Evolutionary conservation across 2,797 vertebrate species (phyloP), one percentile per base, ranked within the genome.

Genomic region (Gambelia wislizenii): DNA sequence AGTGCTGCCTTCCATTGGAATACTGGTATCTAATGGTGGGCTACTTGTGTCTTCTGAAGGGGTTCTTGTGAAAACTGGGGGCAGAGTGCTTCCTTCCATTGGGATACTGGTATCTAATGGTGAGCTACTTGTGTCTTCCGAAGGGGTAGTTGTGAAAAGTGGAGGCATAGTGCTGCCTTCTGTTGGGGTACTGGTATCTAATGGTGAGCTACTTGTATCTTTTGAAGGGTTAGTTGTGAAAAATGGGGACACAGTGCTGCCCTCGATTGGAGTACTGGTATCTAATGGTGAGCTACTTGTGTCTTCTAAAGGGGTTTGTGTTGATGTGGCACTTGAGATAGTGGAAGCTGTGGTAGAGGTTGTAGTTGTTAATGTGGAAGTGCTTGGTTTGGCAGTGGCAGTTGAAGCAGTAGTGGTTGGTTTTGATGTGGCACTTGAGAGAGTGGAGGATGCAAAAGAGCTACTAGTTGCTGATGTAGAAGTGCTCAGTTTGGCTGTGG

Each of bases 61-160:
- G 13, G 36, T 8, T 39, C 0, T 2, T 27, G 10, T 27, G 7
- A 16, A 44, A 42, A 4, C 0, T 61, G 22, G 2, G 2, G 0
- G 4, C 0, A 1, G 14, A 6, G 22, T 42, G 56, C 8, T 7
- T 4, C 2, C 39, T 2, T 22, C n/a, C 18, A 4, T 16, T 5
- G 79, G 6, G 1, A 25, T 27, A 8, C 81, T 20, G 7, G 2
- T n/a, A 2, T 22, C n/a, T 3, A 20, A 9, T 54, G 56, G n/a
- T 27, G 27, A 61, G 6, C 30, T 70, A 36, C 33, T 44, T 75
- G 18, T 1, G 7, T 42, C 16, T 75, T 10, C 20, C 27, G 39
- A 25, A 22, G 6, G 22, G 2, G 33, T n/a, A 14, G 30, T 4
- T 70, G 12, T 70, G 14, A 18, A 70, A 70, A 36, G 33, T 14